Conservation (phyloP, 64 coral and sea anemone species). For the Porites australiensis region DNA sequence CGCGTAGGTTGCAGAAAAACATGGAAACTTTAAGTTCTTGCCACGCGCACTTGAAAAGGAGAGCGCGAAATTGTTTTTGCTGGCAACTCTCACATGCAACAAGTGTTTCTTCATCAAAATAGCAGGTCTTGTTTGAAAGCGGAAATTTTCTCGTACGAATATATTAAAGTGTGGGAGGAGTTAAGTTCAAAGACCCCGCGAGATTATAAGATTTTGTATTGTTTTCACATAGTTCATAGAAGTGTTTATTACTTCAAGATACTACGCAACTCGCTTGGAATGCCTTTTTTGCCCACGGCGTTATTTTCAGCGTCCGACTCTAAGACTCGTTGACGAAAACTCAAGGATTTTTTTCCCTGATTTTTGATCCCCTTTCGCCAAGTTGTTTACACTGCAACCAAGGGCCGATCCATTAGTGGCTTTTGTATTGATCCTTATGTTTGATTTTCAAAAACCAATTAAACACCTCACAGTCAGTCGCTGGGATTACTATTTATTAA, state of each 20-base stretch:
- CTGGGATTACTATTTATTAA: background rate
- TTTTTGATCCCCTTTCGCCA: too few relatives aligned
- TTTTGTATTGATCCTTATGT: conserved; percentile 11
- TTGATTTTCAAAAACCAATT: conserved; percentile 17
- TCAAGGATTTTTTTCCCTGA: background rate
- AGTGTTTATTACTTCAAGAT: background rate
- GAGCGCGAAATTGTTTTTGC: background rate
- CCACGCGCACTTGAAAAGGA: background rate
- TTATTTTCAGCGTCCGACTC: background rate
- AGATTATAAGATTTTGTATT: conserved; percentile 39
- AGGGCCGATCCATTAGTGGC: background rate
- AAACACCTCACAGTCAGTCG: background rate
- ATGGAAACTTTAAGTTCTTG: background rate
- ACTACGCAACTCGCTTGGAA: background rate
- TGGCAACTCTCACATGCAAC: background rate
- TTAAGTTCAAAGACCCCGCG: conserved; percentile 9
- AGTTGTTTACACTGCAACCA: conserved; percentile 22
- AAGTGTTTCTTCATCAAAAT: background rate
- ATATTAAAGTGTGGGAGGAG: conserved; percentile 8
- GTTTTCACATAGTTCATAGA: background rate
- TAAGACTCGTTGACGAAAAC: background rate
- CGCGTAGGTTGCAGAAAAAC: background rate
- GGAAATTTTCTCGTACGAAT: conserved; percentile 34
- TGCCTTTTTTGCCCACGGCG: too few relatives aligned
- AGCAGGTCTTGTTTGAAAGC: conserved; percentile 6